Evolutionary conservation across 2,888 invertebrate species (phyloP).

Genomic region (Agonopterix subpropinquella): DNA sequence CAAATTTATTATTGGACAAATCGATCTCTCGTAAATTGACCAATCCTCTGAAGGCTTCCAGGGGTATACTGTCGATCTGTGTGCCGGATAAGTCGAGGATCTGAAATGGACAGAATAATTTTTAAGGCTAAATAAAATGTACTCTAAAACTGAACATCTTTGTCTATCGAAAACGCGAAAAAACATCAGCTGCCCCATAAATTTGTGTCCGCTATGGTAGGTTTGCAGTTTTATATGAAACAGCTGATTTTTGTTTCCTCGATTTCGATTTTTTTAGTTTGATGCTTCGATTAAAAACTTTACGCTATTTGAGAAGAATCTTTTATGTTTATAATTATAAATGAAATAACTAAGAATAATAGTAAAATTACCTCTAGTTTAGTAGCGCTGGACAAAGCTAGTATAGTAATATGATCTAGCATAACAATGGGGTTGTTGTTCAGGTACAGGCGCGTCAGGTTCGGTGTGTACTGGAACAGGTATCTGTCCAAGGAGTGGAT

Average conservation of each 20-base stretch:
- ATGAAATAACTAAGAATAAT: too few species aligned
- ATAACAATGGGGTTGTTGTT: constrained; percentile 78
- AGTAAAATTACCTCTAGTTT: constrained; percentile 65
- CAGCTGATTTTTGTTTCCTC: too few species aligned
- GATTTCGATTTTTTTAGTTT: too few species aligned
- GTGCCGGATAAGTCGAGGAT: constrained; percentile 75
- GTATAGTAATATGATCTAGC: constrained; percentile 75
- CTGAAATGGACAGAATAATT: constrained; percentile 34
- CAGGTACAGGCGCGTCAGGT: constrained; percentile 75
- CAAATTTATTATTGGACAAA: constrained; percentile 76
- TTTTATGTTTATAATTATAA: too few species aligned
- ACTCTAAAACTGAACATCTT: too few species aligned
- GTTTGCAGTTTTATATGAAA: too few species aligned
- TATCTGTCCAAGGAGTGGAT: constrained; percentile 77
- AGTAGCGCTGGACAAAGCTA: constrained; percentile 71
- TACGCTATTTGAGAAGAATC: too few species aligned
- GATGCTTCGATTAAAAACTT: too few species aligned
- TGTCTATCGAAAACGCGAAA: too few species aligned
- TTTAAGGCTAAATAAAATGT: too few species aligned
- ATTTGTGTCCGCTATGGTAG: too few species aligned
- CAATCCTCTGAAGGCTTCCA: constrained; percentile 67
- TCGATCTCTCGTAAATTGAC: constrained; percentile 71
- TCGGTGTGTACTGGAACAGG: constrained; percentile 79
- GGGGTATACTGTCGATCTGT: constrained; percentile 73
- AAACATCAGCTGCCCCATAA: too few species aligned